Percentiles rank a stretch among this genome's conserved stretches.
Conservation (phyloP, 2,888 invertebrate genomes). For the Scotopteryx bipunctaria region DNA sequence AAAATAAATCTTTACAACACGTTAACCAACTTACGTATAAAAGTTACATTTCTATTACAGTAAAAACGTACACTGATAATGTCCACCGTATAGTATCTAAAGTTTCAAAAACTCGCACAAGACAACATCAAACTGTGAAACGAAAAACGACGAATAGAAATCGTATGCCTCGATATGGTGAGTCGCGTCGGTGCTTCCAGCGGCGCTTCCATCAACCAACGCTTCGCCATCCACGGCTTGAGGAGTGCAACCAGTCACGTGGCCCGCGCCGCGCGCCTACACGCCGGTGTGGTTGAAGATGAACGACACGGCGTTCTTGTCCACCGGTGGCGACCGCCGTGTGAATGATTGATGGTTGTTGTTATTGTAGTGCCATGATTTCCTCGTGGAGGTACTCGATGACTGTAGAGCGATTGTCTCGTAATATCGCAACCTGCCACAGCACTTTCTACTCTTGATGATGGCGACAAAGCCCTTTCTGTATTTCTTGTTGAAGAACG, state of each 20-base stretch:
- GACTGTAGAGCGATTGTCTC: slow-evolving; percentile 94
- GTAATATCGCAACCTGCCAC: slow-evolving; percentile 92
- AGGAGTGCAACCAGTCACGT: slow-evolving; percentile 48
- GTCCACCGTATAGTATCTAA: slow-evolving; percentile 37
- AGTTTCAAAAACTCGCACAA: slow-evolving; percentile 51
- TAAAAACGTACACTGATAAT: slow-evolving; percentile 50
- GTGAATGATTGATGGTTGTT: slow-evolving; percentile 85
- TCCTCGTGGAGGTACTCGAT: slow-evolving; percentile 92
- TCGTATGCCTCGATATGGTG: slow-evolving; percentile 69
- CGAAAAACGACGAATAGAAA: slow-evolving; percentile 59
- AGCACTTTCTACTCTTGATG: slow-evolving; percentile 92
- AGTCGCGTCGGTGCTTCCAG: slow-evolving; percentile 46
- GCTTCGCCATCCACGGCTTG: slow-evolving; percentile 49
- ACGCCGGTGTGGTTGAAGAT: slow-evolving; percentile 90
- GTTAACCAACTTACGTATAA: slow-evolving; percentile 69
- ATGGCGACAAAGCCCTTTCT: slow-evolving; percentile 95
- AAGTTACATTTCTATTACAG: slow-evolving; percentile 54
- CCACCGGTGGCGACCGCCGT: slow-evolving; percentile 78
- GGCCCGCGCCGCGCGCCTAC: slow-evolving; percentile 57
- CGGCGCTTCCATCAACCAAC: slow-evolving; percentile 39
- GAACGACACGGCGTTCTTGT: slow-evolving; percentile 78
- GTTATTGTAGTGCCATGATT: slow-evolving; percentile 92
- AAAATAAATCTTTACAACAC: slow-evolving; percentile 69
- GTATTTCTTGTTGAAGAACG: slow-evolving; percentile 97
- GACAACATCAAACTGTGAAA: slow-evolving; percentile 71